These are phyloP conservation scores for Parascotia fuliginaria DNA, from an alignment of 2,888 invertebrate genomes.

Conservation along the genomic window DNA sequence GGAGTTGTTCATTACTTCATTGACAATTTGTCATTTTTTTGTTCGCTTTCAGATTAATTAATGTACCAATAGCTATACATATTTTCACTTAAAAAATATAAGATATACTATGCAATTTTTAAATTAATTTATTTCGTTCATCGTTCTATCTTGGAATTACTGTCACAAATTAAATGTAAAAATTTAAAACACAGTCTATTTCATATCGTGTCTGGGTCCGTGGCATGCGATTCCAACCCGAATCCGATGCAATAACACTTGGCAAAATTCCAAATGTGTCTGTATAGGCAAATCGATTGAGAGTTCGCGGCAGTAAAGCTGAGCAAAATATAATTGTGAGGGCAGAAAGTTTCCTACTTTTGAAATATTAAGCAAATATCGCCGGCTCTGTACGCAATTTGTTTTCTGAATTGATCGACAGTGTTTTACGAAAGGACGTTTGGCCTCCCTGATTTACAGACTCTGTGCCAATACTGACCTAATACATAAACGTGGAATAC, in stretches of 20 bases:
- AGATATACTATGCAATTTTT: too few species aligned
- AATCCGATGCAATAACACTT: constrained; percentile 75
- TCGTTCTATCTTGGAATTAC: too few species aligned
- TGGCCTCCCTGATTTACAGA: constrained; percentile 14
- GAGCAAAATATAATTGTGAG: constrained; percentile 44
- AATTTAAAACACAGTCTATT: constrained; percentile 36
- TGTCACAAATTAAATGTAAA: constrained; percentile 25
- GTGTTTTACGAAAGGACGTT: constrained; percentile 22
- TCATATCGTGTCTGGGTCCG: constrained; percentile 53
- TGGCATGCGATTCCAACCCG: constrained; percentile 45
- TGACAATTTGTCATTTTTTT: too few species aligned
- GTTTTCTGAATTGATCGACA: constrained; percentile 33
- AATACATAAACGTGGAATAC: not conserved
- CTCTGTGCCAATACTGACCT: constrained; percentile 14
- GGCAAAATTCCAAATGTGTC: constrained; percentile 74
- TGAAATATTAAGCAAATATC: constrained; percentile 45
- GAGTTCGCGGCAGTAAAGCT: constrained; percentile 35
- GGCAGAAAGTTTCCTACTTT: constrained; percentile 33
- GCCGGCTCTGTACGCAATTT: constrained; percentile 31
- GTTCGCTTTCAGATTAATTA: too few species aligned
- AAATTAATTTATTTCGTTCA: too few species aligned
- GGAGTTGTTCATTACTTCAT: too few species aligned
- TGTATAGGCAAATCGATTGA: constrained; percentile 75
- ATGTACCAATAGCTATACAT: too few species aligned
- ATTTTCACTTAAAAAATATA: too few species aligned